Evolutionary conservation across 2,797 vertebrate genomes (phyloP).

Genomic region (Myotis findleyi): DNA sequence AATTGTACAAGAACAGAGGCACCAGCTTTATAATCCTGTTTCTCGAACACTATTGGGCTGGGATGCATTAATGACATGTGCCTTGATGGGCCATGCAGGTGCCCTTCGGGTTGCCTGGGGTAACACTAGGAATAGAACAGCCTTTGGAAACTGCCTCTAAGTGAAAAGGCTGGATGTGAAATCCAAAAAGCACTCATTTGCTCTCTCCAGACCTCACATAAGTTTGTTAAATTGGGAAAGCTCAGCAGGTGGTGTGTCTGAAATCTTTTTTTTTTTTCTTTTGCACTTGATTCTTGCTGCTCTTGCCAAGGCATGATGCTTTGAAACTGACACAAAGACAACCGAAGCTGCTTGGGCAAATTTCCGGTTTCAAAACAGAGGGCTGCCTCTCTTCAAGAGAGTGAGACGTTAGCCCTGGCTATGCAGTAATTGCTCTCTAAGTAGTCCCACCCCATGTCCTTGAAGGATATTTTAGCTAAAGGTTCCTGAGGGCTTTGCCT

Average conservation of each 20-base stretch:
- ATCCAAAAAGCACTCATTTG: slow-evolving; percentile 66
- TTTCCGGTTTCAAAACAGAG: slow-evolving; percentile 59
- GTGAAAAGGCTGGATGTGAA: slow-evolving; percentile 40
- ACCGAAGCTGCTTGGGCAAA: slow-evolving; percentile 57
- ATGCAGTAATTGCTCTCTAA: slow-evolving; percentile 7
- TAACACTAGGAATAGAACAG: slow-evolving; percentile 40
- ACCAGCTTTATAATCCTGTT: not conserved
- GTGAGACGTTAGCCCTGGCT: not conserved
- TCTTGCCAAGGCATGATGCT: slow-evolving; percentile 64
- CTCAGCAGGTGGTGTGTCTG: slow-evolving; percentile 71
- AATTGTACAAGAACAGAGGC: not conserved
- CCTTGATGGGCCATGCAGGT: slow-evolving; percentile 4
- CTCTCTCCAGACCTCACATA: slow-evolving; percentile 67
- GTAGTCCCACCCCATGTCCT: not conserved
- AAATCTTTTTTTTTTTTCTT: slow-evolving; percentile 17
- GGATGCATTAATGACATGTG: slow-evolving; percentile 32
- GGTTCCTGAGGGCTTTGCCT: not conserved
- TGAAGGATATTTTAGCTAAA: slow-evolving; percentile 47
- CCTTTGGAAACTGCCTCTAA: slow-evolving; percentile 37
- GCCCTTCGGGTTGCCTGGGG: not conserved
- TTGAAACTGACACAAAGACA: slow-evolving; percentile 74
- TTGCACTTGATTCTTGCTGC: slow-evolving; percentile 55
- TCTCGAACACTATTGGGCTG: not conserved
- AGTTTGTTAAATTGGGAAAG: slow-evolving; percentile 75
- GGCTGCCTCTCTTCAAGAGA: slow-evolving; percentile 40